A percentile compares a stretch with the other conserved stretches of the same genome.
These are phyloP conservation scores for Cyprinodon variegatus DNA, from an alignment of 2,113 vertebrate genomes.

Conservation along the genomic window DNA sequence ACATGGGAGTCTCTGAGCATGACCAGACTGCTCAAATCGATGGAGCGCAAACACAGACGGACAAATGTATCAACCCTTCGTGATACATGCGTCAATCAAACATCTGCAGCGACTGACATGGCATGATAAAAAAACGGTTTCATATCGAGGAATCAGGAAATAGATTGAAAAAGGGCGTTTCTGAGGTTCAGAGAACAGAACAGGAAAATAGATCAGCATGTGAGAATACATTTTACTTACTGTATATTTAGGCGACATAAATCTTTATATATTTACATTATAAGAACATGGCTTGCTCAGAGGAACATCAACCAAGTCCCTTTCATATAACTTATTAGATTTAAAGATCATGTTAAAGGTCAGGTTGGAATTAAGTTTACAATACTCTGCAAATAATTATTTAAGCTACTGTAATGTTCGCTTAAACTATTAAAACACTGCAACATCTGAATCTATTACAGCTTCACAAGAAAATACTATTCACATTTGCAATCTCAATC, in stretches of 20 bases:
- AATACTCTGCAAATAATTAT: neutral
- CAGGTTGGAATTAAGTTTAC: neutral
- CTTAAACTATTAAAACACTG: neutral
- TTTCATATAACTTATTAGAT: neutral
- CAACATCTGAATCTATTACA: neutral
- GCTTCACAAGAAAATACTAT: neutral
- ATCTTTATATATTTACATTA: neutral
- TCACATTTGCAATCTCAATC: neutral
- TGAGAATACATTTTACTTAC: neutral
- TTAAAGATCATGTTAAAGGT: neutral
- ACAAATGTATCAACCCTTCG: neutral
- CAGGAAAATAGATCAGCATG: neutral
- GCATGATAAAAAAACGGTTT: slow-evolving; percentile 8
- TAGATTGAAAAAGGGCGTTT: slow-evolving; percentile 20
- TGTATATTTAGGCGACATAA: neutral
- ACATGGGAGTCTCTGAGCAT: neutral
- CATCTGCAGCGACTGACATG: slow-evolving; percentile 20
- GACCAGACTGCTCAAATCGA: slow-evolving; percentile 3
- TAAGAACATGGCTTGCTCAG: neutral
- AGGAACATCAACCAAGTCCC: neutral
- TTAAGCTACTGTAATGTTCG: neutral
- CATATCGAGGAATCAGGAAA: slow-evolving; percentile 13
- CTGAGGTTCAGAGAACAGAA: slow-evolving; percentile 7
- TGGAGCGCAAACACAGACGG: neutral
- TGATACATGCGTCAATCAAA: slow-evolving; percentile 39